These are phyloP conservation scores for Podabrus alpinus DNA, from an alignment of 2,888 invertebrate genomes.

Conservation along the genomic window DNA sequence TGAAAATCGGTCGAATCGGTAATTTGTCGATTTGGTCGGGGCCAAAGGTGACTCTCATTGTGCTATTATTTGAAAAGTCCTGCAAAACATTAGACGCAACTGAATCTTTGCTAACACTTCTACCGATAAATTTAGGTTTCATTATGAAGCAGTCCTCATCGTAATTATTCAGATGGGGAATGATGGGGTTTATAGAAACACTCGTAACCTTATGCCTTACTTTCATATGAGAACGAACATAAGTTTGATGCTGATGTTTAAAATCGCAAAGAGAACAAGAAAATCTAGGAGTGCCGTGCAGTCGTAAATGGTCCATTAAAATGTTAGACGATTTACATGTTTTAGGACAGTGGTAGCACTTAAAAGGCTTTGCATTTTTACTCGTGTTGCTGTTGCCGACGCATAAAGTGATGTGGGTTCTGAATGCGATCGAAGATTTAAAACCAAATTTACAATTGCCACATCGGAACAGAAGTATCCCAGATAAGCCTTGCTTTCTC, in stretches of 20 bases:
- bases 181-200: slow-evolving; percentile 55
- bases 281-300: slow-evolving; percentile 63
- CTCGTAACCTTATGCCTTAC: slow-evolving; percentile 57
- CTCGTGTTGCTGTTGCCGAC: slow-evolving; percentile 34
- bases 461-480: slow-evolving; percentile 60
- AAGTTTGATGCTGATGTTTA: slow-evolving; percentile 44
- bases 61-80: not conserved
- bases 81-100: not conserved
- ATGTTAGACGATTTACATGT: slow-evolving; percentile 54
- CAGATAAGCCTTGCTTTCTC: slow-evolving; percentile 43
- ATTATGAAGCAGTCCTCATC: slow-evolving; percentile 58
- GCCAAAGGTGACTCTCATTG: slow-evolving; percentile 50
- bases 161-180: slow-evolving; percentile 55
- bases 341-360: slow-evolving; percentile 60
- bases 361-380: slow-evolving; percentile 43
- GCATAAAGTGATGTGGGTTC: slow-evolving; percentile 49
- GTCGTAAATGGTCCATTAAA: slow-evolving; percentile 63
- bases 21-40: slow-evolving; percentile 67
- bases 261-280: slow-evolving; percentile 63
- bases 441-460: slow-evolving; percentile 55
- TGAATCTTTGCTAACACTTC: slow-evolving; percentile 8
- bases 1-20: slow-evolving; percentile 68
- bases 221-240: slow-evolving; percentile 58
- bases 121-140: slow-evolving; percentile 45
- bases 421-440: slow-evolving; percentile 49